Conservation (phyloP, 2,797 vertebrate genomes). For the Typhlichthys subterraneus region DNA sequence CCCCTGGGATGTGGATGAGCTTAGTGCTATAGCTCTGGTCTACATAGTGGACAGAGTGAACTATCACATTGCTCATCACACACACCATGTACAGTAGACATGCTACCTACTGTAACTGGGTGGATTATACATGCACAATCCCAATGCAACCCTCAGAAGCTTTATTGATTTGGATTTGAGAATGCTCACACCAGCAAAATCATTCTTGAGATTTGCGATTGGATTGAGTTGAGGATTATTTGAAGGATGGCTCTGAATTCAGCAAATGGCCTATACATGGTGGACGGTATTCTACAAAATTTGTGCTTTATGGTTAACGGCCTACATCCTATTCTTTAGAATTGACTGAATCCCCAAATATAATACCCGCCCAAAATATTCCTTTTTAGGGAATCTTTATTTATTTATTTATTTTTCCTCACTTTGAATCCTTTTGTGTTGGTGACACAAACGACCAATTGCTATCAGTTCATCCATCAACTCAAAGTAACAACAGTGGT, state of each 20-base stretch:
- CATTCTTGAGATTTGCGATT: background rate
- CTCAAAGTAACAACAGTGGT: slow-evolving; percentile 39
- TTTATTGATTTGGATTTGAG: slow-evolving; percentile 17
- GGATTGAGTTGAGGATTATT: slow-evolving; percentile 2
- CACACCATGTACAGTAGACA: slow-evolving; percentile 2
- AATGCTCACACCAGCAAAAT: background rate
- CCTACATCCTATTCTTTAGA: background rate
- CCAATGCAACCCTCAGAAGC: slow-evolving; percentile 17
- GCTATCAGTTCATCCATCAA: slow-evolving; percentile 27
- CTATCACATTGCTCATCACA: slow-evolving; percentile 4
- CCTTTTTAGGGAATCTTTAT: too few relatives aligned
- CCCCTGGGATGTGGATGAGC: slow-evolving; percentile 14
- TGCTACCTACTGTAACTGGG: slow-evolving; percentile 12
- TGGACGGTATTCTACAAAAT: background rate
- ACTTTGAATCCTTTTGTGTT: slow-evolving; percentile 6
- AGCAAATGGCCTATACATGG: background rate
- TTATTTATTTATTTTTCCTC: slow-evolving; percentile 13
- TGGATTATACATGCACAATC: slow-evolving; percentile 15
- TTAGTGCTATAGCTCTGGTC: slow-evolving; percentile 4
- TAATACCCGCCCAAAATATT: too few relatives aligned
- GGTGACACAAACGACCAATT: slow-evolving; percentile 26
- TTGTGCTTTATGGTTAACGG: background rate
- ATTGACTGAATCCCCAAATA: background rate
- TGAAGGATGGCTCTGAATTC: background rate
- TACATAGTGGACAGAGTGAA: background rate